Base-by-base conservation (phyloP, 1,140 invertebrate genomes). In the Zaprionus tsacasi region DNA sequence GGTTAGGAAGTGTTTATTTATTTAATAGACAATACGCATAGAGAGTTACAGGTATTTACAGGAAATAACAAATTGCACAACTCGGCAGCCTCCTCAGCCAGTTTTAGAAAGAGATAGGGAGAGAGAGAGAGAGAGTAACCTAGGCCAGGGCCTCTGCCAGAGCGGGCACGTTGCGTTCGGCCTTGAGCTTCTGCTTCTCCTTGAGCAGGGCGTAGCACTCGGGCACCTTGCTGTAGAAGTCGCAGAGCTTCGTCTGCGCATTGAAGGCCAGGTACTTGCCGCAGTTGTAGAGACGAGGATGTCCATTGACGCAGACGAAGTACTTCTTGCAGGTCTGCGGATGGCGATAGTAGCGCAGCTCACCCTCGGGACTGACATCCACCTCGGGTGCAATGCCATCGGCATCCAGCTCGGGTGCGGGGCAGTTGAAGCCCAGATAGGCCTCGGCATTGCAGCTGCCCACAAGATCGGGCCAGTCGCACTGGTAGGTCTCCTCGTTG, bases 391-490 rank as follows among this genome's bases (percentile, higher is more conserved):
- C 91, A 40, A 90, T 91, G 15, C 71, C 91, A 35, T 82, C 83
- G 13, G 66, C 27, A 30, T 30, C 58, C 2, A 40, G 48, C 8
- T 92, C 91, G 0, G 85, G 54, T 3, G 75, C 83, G 1, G 96
- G 96, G 79, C 96, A 96, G 1, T 91, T 93, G 91, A 96, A 96
- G 17, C 95, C 95, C 10, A 96, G 91, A 81, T 93, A 96, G 12
- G 94, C 95, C 94, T 97, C 96, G 55, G 95, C 95, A 87, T 97
- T 95, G 81, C 96, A 97, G 58, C 95, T 95, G 1, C 93, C 83
- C 3, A 96, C 96, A 77, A 96, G 94, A 93, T 97, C 97, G 1
- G 96, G 96, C 97, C 97, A 98, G 74, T 98, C 96, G 89, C 97
- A 98, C 38, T 95, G 94, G 79, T 97, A 96, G 3, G 93, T 95